phyloP scores from a whole-genome alignment of 2,113 vertebrate species.

The Protomyctophum bolini region DNA sequence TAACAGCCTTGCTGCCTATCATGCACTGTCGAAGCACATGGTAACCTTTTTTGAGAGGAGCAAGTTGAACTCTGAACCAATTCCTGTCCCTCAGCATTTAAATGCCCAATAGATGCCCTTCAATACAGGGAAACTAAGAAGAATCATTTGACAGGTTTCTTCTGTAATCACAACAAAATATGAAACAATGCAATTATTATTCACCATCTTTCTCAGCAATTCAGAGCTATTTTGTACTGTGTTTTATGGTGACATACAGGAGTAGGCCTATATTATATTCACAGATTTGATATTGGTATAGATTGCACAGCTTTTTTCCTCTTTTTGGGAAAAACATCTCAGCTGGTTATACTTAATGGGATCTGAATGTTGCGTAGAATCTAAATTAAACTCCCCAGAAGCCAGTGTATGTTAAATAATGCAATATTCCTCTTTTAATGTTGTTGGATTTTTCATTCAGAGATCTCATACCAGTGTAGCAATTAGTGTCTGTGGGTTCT shows the following conservation, averaged over 20 bases:
- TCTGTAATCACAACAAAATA: constrained; percentile 45
- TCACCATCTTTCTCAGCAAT: constrained; percentile 28
- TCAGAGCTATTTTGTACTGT: background rate
- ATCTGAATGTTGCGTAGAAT: background rate
- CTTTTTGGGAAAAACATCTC: too few species aligned
- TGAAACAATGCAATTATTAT: constrained; percentile 59
- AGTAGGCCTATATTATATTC: background rate
- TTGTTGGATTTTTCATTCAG: too few species aligned
- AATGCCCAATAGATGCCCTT: constrained; percentile 51
- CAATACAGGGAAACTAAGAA: constrained; percentile 13
- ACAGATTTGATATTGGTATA: too few species aligned
- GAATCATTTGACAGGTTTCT: constrained; percentile 43
- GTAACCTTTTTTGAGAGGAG: constrained; percentile 43
- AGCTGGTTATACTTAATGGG: too few species aligned
- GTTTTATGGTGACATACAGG: constrained; percentile 32
- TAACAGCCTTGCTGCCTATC: constrained; percentile 36
- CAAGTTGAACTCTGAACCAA: constrained; percentile 58
- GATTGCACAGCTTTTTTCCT: too few species aligned
- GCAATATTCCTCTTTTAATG: too few species aligned
- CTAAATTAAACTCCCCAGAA: background rate
- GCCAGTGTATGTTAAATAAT: too few species aligned
- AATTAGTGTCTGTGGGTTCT: background rate
- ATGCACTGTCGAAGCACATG: constrained; percentile 24
- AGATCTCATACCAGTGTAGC: background rate
- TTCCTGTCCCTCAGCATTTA: constrained; percentile 24